Evolutionary conservation across 2,113 vertebrate species (phyloP), one percentile per base, ranked within the genome.

Genomic region (Oncorhynchus clarkii): DNA sequence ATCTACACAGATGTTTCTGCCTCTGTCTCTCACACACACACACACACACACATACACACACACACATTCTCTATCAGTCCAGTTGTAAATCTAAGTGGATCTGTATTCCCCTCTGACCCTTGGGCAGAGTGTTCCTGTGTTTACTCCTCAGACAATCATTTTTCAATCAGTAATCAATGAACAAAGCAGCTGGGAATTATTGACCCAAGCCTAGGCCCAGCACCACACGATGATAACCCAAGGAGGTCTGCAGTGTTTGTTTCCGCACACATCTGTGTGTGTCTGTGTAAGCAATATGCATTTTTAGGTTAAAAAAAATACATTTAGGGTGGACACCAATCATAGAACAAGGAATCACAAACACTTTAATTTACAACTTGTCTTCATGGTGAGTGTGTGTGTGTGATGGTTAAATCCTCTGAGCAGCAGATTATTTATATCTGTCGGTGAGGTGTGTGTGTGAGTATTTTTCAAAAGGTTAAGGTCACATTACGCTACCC

Each of bases 141-240:
- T 89, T 87, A 87, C 75, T 34, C 77, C 78, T 62, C 67, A 31
- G 70, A 66, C 67, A 76, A 84, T 84, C 18, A 73, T 82, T 82
- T 77, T 83, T 78, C 71, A 80, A 71, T 80, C 66, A 70, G 59
- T 29, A 68, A 84, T 88, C 88, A 83, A 89, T 88, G 76, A 70
- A 39, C 57, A 51, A 64, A 82, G 69, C 81, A 80, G 70, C 69
- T 78, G 72, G 64, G 73, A 70, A 34, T 57, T 77, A 69, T 68
- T 68, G 66, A 75, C 66, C 9, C 26, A 54, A 45, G 66, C 31
- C 14, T 24, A 34, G 34, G 5, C 72, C 59, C 20, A 60, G 8
- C 7, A 64, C 5, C 26, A 54, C 9, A 16, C 8, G 29, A 31
- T 60, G 18, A 59, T 14, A 20, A 22, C 51, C 51, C 51, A 31